Percentiles rank a stretch among this genome's conserved stretches.
Evolutionary conservation across 2,797 vertebrate species (phyloP).

Genomic region (Cynodonichthys magdalenae): DNA sequence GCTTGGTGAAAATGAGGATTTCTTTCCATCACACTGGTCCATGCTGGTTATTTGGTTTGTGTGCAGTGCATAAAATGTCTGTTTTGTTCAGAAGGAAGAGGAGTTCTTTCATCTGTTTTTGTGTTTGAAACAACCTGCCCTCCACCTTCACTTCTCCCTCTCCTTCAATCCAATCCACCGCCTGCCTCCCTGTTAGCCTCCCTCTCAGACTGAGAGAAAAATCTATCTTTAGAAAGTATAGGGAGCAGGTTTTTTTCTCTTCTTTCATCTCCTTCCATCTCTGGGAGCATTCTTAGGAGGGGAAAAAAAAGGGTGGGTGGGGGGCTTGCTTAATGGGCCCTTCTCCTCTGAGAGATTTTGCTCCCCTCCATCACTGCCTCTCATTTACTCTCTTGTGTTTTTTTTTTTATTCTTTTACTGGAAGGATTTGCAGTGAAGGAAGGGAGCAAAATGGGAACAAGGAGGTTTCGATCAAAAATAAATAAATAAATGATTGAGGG

Average conservation of each 20-base stretch:
- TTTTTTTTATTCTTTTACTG: slow-evolving; percentile 28
- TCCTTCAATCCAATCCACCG: slow-evolving; percentile 54
- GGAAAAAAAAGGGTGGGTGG: slow-evolving; percentile 23
- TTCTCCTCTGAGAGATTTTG: slow-evolving; percentile 62
- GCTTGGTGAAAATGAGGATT: slow-evolving; percentile 12
- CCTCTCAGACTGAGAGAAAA: slow-evolving; percentile 53
- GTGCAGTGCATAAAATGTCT: slow-evolving; percentile 21
- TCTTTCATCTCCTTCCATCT: slow-evolving; percentile 81
- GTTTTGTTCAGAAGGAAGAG: slow-evolving; percentile 58
- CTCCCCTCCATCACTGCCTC: slow-evolving; percentile 58
- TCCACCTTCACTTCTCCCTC: slow-evolving; percentile 52
- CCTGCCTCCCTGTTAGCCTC: slow-evolving; percentile 62
- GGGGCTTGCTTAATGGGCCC: slow-evolving; percentile 67
- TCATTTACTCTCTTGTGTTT: slow-evolving; percentile 62
- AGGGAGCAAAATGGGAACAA: slow-evolving; percentile 54
- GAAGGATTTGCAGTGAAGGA: slow-evolving; percentile 59
- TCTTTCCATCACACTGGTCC: slow-evolving; percentile 1
- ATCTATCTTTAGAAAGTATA: slow-evolving; percentile 77
- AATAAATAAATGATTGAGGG: slow-evolving; percentile 18
- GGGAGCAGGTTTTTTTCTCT: slow-evolving; percentile 34
- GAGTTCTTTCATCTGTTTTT: slow-evolving; percentile 77
- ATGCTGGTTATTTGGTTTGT: slow-evolving; percentile 10
- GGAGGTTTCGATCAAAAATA: slow-evolving; percentile 37
- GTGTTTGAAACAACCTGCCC: slow-evolving; percentile 76
- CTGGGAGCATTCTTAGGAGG: slow-evolving; percentile 65